Base-by-base conservation (phyloP, 1,140 invertebrate species). In the Drosophila parabipectinata region DNA sequence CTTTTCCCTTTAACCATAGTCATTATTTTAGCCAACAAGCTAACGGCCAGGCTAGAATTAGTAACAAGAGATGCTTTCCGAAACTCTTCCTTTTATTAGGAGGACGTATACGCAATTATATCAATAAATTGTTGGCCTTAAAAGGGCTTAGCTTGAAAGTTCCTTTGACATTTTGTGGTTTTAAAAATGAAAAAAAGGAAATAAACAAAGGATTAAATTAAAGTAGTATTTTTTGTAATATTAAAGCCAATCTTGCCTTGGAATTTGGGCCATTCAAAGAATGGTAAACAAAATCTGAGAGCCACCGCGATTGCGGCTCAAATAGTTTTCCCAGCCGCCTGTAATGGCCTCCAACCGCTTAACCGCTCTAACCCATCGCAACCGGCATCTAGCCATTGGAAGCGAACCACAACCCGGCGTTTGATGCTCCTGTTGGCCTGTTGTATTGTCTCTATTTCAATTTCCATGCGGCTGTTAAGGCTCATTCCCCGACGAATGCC, bases 391-490 rank as follows among this genome's bases (percentile, higher is more conserved):
- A 28, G 6, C 26, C 26, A 28, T 28, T 7, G 4, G 0, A 28
- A 28, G 10, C 51, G 47, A 68, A 37, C 30, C 39, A 26, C 64
- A 34, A 47, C 21, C 9, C 14, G 28, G 24, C 30, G 45, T 32
- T 30, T 61, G 28, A 32, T 32, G 28, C 28, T 14, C 26, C 26
- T 52, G 28, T 67, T 84, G 76, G 12, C 26, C 26, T 52, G 21
- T 67, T 84, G 76, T 45, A 60, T 73, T 75, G 72, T 80, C 72
- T 69, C 56, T 44, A 61, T 74, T 82, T 60, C 59, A 68, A 64
- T 82, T 82, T 57, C 48, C 58, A 66, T 83, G 64, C 53, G 66
- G 5, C 26, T 30, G 24, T 52, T 62, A 44, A 37, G 24, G 50
- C 51, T 21, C 21, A 21, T 21, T 21, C 21, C 21, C 21, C 21